These are phyloP conservation scores for Drosophila busckii DNA, from an alignment of 1,140 invertebrate species.

Conservation along the genomic window DNA sequence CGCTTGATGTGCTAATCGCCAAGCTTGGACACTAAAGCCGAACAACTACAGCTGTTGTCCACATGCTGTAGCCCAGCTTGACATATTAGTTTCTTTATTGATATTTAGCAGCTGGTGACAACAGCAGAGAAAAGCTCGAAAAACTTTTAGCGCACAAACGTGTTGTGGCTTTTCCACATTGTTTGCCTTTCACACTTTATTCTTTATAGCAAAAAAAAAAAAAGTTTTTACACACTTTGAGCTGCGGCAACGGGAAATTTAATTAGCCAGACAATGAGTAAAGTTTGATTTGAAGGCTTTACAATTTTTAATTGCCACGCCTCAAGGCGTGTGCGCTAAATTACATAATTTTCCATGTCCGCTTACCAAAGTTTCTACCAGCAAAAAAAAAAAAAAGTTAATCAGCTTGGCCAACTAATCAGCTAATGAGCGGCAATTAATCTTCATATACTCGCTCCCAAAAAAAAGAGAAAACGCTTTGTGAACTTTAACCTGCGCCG, in stretches of 20 bases:
- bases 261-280: conserved; percentile 39
- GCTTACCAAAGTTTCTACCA: conserved; percentile 29
- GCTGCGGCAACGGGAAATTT: conserved; percentile 51
- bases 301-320: conserved; percentile 23
- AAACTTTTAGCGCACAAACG: conserved; percentile 35
- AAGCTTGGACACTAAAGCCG: conserved; percentile 21
- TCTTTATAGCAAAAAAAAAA: too few species aligned
- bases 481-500: conserved; percentile 21
- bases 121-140: conserved; percentile 4
- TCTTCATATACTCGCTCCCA: conserved; percentile 28
- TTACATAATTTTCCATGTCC: conserved; percentile 37
- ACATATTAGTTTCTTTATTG: conserved; percentile 71
- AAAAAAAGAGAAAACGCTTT: neutral
- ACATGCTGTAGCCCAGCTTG: conserved; percentile 23
- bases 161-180: conserved; percentile 26
- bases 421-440: conserved; percentile 45
- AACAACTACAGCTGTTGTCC: conserved; percentile 40
- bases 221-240: conserved; percentile 51
- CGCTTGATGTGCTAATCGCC: conserved; percentile 69
- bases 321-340: neutral
- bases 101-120: conserved; percentile 63
- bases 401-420: conserved; percentile 9
- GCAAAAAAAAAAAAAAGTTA: conserved; percentile 23
- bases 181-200: too few species aligned
- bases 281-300: conserved; percentile 15